phyloP scores from a whole-genome alignment of 2,888 invertebrate genomes.

The Stenoptilia bipunctidactyla region DNA sequence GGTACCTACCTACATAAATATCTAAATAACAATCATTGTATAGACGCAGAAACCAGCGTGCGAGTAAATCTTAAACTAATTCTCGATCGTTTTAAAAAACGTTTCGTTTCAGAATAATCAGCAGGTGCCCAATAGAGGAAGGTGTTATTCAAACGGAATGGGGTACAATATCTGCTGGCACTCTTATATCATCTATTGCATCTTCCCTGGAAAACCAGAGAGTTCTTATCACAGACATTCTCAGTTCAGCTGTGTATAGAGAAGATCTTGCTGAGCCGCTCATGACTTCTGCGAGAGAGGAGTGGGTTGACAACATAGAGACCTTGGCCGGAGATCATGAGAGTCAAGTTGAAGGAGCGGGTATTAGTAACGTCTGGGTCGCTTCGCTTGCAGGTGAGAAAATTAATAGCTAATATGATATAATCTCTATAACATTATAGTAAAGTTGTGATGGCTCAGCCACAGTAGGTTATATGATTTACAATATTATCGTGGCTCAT shows the following conservation, averaged over 20 bases:
- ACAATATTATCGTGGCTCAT: no score
- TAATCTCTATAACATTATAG: no score
- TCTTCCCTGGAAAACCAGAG: conserved; percentile 73
- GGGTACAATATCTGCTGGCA: conserved; percentile 73
- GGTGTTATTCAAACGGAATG: conserved; percentile 75
- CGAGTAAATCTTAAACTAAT: no score
- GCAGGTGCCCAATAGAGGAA: conserved; percentile 75
- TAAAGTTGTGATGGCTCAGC: no score
- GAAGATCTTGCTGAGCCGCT: conserved; percentile 47
- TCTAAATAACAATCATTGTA: no score
- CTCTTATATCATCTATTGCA: conserved; percentile 71
- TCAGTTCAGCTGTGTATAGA: conserved; percentile 46
- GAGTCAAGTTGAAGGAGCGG: conserved; percentile 24
- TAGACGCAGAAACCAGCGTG: no score
- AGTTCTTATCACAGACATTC: conserved; percentile 60
- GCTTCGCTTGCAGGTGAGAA: conserved; percentile 70
- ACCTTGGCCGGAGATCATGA: conserved; percentile 24
- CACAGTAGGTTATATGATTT: no score
- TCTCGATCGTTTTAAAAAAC: no score
- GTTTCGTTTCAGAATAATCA: conserved; percentile 35
- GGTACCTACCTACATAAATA: no score
- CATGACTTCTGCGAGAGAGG: conserved; percentile 39
- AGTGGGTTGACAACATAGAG: conserved; percentile 47
- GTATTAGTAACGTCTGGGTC: conserved; percentile 72
- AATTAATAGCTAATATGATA: no score